These are phyloP conservation scores for Polypedilum pembai DNA, from an alignment of 1,140 invertebrate genomes.

Conservation along the genomic window DNA sequence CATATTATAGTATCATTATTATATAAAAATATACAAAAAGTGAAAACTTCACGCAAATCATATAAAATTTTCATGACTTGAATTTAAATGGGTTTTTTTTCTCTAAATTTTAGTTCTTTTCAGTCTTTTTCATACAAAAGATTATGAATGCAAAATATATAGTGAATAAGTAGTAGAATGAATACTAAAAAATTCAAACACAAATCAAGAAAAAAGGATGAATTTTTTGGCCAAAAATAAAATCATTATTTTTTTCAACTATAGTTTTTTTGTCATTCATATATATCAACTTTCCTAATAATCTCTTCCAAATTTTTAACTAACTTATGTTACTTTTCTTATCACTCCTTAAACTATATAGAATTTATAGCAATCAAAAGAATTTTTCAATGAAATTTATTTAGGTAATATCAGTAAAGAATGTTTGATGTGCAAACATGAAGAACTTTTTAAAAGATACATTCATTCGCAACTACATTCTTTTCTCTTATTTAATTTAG, in stretches of 20 bases:
- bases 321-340: conserved; percentile 4
- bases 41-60: neutral
- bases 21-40: neutral
- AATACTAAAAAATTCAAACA: neutral
- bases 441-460: neutral
- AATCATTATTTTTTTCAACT: neutral
- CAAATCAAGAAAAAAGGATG: neutral
- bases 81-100: neutral
- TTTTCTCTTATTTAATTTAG: neutral
- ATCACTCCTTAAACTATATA: conserved; percentile 14
- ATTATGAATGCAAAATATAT: neutral
- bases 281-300: neutral
- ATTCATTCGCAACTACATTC: neutral
- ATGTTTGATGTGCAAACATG: no score
- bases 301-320: conserved; percentile 1
- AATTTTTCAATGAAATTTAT: neutral
- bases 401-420: no score
- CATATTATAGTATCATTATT: no score
- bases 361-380: conserved; percentile 25
- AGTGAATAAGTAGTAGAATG: neutral
- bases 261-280: no score
- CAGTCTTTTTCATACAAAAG: conserved; percentile 12
- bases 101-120: neutral
- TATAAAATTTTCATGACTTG: neutral
- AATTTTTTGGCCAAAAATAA: neutral